Evolutionary conservation across 2,888 invertebrate genomes (phyloP), one percentile per base, ranked within the genome.

Genomic region (Pristionchus arcanus): DNA sequence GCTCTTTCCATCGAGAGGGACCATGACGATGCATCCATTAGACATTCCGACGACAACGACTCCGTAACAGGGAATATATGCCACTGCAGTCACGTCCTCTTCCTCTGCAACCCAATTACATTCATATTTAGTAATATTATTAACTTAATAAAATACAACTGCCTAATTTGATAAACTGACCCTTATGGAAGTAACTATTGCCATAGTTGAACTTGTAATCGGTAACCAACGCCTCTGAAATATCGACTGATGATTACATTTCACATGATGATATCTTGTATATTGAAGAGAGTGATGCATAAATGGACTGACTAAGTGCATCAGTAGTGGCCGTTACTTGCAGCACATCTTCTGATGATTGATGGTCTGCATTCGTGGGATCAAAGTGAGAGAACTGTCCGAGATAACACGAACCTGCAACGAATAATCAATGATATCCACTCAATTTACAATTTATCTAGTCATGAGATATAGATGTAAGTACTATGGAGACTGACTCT

Each of bases 1-100:
- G 28, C 66, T 87, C 68, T 87, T 87, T 34, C 66, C 87, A 42
- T 87, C 87, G 66, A 87, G 68, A 1, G 87, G 87, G 13, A 87
- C 68, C n/a, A 87, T 15, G 2, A 87, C 68, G 2, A 87, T 49
- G n/a, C 87, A 16, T 66, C 87, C 87, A 31, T 53, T 68, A 28
- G 66, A 49, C 16, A 87, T 42, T 16, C 87, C 87, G 3, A 87
- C 68, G 68, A 87, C 28, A n/a, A 28, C 49, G 37, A 55, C 42
- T 5, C 68, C 87, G 16, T 31, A 87, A 68, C 53, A 68, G n/a
- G 87, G 87, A 66, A 87, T 42, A 28, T 87, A 87, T n/a, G 42
- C 11, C n/a, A 87, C 28, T 16, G 87, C 87, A 5, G 87, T 37
- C 37, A 87, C 87, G n/a, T 31, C 19, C 42, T 28, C 87, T 5